These are phyloP conservation scores for Edolisoma coerulescens DNA, from an alignment of 2,113 vertebrate genomes.

Conservation along the genomic window DNA sequence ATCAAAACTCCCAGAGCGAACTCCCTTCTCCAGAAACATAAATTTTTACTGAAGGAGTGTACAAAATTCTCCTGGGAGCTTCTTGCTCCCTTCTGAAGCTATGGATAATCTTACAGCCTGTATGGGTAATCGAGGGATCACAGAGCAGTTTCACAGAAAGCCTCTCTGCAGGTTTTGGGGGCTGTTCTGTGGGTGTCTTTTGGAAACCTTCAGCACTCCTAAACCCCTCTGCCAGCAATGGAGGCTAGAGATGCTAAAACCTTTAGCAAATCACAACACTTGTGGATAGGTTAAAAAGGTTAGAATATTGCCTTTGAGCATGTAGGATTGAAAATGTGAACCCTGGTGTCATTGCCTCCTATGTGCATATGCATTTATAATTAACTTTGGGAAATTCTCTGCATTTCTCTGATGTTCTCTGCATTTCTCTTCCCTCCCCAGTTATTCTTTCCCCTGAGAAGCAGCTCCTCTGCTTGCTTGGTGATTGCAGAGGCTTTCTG, in stretches of 20 bases:
- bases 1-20: background rate
- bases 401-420: background rate
- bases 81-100: background rate
- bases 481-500: background rate
- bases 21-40: background rate
- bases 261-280: background rate
- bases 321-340: background rate
- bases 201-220: background rate
- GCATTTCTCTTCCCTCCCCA: background rate
- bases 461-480: background rate
- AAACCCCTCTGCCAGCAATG: background rate
- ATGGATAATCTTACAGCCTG: background rate
- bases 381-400: background rate
- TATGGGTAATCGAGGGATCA: background rate
- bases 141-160: background rate
- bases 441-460: background rate
- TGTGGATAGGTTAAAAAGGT: background rate
- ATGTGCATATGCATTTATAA: background rate
- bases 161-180: background rate
- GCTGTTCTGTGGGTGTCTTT: background rate
- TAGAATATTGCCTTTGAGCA: background rate
- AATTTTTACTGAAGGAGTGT: background rate
- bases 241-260: background rate
- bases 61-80: background rate
- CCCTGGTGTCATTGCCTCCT: background rate